Base-by-base conservation (phyloP, 2,113 vertebrate species). In the Rhombomys opimus region DNA sequence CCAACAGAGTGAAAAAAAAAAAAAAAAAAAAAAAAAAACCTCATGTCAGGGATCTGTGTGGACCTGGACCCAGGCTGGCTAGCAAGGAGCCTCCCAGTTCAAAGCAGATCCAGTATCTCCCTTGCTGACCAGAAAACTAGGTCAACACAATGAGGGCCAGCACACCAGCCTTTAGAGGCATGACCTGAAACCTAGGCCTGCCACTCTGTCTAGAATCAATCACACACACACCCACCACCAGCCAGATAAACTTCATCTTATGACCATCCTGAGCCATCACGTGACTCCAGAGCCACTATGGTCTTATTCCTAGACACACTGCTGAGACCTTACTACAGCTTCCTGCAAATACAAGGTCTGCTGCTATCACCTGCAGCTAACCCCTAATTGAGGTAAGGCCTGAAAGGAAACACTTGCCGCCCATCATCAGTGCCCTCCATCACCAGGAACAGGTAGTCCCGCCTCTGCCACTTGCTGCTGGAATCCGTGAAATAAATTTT, bases 401-500 rank as follows among this genome's bases (percentile, higher is more conserved):
- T 15, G 6, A 6, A 38, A 87, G 50, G 12, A 57, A 77, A 95
- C 88, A 98, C 98, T 97, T 98, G 99, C 99, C 99, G 99, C 54
- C 99, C 99, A 90, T 99, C 99, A 41, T 99, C 99, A 0, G 99
- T 99, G 97, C 99, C 99, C 98, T 99, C 99, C 99, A 99, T 99
- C 90, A 99, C 80, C 91, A 99, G 98, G 63, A 99, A 97, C 68
- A 99, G 91, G 95, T 98, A 99, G 97, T 99, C 99, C 86, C 98
- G 98, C 96, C 99, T 99, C 97, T 99, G 99, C 99, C 99, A 99
- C 96, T 99, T 99, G 98, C 99, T 99, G 98, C 99, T 99, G 87
- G 99, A 99, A 96, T 99, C 99, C 0, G 99, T 99, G 98, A 99
- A 99, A 96, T 99, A 99, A 97, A 99, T 98, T 97, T 99, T 99